phyloP scores from a whole-genome alignment of 2,113 vertebrate genomes.

The Oreochromis tanganicae region DNA sequence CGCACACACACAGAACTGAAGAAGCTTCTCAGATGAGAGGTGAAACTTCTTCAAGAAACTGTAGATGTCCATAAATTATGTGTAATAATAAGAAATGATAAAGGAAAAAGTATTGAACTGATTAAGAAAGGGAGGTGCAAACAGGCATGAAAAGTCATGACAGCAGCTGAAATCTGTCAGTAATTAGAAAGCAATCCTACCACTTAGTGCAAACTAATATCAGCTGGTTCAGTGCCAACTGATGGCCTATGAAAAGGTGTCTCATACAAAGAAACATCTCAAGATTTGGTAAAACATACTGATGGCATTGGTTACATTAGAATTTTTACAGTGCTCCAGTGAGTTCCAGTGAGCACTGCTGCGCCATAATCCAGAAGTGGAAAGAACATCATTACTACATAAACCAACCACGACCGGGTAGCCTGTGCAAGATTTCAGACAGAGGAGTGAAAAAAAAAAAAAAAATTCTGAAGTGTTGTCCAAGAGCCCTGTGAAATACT shows the following conservation, averaged over 20 bases:
- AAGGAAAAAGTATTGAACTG: background rate
- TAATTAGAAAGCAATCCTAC: background rate
- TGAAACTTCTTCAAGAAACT: background rate
- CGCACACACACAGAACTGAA: background rate
- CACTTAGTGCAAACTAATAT: background rate
- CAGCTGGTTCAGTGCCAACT: background rate
- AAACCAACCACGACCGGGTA: background rate
- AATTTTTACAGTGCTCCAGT: background rate
- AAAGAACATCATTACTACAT: background rate
- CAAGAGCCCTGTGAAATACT: background rate
- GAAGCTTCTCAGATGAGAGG: background rate
- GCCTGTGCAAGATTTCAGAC: background rate
- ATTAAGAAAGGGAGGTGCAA: background rate
- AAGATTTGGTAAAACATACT: background rate
- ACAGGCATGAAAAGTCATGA: background rate
- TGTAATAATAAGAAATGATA: background rate
- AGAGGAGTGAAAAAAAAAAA: rapidly evolving
- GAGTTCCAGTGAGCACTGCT: background rate
- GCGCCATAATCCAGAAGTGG: background rate
- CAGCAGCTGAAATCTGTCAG: background rate
- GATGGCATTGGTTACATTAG: background rate
- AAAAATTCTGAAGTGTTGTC: background rate
- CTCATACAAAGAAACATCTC: background rate
- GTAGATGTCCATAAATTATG: background rate
- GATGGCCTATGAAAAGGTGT: background rate